These are phyloP conservation scores for Tortricodes alternella DNA, from an alignment of 2,888 invertebrate genomes.

Conservation along the genomic window DNA sequence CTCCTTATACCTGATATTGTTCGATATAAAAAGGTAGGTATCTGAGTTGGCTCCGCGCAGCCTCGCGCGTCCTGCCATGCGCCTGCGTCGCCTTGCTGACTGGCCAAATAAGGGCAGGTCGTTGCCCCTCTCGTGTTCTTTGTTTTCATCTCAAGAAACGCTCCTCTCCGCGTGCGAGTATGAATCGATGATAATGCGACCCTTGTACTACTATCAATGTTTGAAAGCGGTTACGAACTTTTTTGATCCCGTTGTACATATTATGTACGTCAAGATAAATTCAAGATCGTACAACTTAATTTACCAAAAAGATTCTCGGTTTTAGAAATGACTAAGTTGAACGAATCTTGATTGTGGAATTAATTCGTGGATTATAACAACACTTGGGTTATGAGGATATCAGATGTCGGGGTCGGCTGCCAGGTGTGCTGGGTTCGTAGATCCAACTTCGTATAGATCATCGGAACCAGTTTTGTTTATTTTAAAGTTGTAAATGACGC, in stretches of 20 bases:
- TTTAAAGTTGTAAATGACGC: slow-evolving; percentile 79
- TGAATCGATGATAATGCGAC: slow-evolving; percentile 22
- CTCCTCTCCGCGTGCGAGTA: no score
- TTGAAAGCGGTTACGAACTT: slow-evolving; percentile 19
- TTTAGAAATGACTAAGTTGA: no score
- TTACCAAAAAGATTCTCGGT: no score
- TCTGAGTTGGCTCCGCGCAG: slow-evolving; percentile 26
- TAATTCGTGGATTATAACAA: slow-evolving; percentile 15
- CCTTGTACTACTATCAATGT: slow-evolving; percentile 26
- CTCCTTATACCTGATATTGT: slow-evolving; percentile 28
- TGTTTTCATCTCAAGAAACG: slow-evolving; percentile 31
- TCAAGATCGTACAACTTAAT: no score
- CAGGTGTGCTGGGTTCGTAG: slow-evolving; percentile 74
- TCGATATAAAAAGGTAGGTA: slow-evolving; percentile 28
- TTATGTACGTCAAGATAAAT: no score
- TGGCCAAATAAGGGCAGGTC: slow-evolving; percentile 31
- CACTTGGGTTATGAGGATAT: slow-evolving; percentile 25
- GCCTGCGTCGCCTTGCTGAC: slow-evolving; percentile 27
- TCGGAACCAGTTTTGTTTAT: slow-evolving; percentile 80
- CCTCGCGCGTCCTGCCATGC: slow-evolving; percentile 19
- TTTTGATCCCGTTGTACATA: no score
- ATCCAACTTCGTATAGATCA: slow-evolving; percentile 77
- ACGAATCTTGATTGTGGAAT: no score
- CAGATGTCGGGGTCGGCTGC: slow-evolving; percentile 59
- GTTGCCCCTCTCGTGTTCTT: slow-evolving; percentile 30